Evolutionary conservation across 1,140 invertebrate genomes (phyloP).

Genomic region (Mya arenaria): DNA sequence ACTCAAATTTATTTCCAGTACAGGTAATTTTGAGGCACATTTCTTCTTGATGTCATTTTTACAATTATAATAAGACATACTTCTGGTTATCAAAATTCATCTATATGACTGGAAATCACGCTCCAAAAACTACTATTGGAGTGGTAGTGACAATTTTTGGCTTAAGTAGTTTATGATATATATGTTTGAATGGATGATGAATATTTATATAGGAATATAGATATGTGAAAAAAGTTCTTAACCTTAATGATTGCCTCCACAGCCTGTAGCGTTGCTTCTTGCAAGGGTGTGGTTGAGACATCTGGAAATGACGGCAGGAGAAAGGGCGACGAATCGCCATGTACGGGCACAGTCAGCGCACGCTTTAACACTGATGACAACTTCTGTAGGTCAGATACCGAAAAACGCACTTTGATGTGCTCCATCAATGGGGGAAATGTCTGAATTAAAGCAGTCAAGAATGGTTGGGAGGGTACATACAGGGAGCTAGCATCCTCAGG

Average conservation of each 20-base stretch:
- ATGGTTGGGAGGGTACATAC: slow-evolving; percentile 94
- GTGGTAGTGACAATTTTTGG: too few species aligned
- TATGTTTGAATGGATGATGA: too few species aligned
- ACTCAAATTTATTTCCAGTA: too few species aligned
- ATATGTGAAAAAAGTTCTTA: too few species aligned
- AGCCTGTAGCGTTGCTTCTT: slow-evolving; percentile 90
- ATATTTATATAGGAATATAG: too few species aligned
- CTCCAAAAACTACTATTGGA: too few species aligned
- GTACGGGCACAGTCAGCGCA: slow-evolving; percentile 90
- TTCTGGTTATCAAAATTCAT: too few species aligned
- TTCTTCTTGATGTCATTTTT: too few species aligned
- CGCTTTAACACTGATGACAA: slow-evolving; percentile 90
- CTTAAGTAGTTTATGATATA: too few species aligned
- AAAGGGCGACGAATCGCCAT: slow-evolving; percentile 91
- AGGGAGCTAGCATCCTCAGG: slow-evolving; percentile 81
- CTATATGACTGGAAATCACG: too few species aligned
- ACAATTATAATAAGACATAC: too few species aligned
- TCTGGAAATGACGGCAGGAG: slow-evolving; percentile 86
- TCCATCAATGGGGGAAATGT: slow-evolving; percentile 97
- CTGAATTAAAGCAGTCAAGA: slow-evolving; percentile 95
- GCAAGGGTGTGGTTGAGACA: slow-evolving; percentile 89
- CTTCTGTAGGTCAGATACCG: slow-evolving; percentile 88
- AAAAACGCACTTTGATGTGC: slow-evolving; percentile 91
- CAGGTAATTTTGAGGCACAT: too few species aligned
- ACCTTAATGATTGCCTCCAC: slow-evolving; percentile 91